phyloP scores from a whole-genome alignment of 2,888 invertebrate species.

The Syrista parreyssii region DNA sequence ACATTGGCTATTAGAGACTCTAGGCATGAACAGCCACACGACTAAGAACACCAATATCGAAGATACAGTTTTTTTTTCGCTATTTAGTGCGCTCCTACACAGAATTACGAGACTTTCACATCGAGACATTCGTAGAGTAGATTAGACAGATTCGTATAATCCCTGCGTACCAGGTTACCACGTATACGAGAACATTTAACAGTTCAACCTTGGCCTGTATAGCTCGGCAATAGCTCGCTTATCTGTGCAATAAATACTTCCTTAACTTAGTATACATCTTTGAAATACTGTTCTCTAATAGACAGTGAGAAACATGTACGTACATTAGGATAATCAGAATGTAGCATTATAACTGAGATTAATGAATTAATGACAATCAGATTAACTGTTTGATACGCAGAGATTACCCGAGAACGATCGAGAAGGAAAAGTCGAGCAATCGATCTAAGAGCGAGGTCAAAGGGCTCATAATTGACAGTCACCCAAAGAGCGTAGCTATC shows the following conservation, averaged over 20 bases:
- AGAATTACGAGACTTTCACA: neutral
- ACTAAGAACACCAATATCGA: neutral
- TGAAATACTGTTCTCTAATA: neutral
- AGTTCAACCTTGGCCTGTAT: neutral
- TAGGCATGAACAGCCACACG: neutral
- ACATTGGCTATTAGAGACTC: neutral
- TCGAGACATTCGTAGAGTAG: neutral
- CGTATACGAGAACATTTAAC: neutral
- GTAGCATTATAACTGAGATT: neutral
- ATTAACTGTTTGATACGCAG: neutral
- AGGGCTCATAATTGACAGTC: constrained; percentile 56
- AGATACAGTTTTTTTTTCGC: neutral
- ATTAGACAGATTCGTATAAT: neutral
- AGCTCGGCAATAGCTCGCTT: neutral
- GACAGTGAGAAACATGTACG: neutral
- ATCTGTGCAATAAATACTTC: neutral
- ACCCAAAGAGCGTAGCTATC: constrained; percentile 45
- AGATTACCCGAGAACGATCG: neutral
- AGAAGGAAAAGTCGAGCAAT: constrained; percentile 2
- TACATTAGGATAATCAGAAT: neutral
- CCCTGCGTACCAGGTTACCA: neutral
- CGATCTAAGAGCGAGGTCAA: constrained; percentile 52
- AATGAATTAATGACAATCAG: neutral
- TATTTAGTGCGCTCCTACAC: neutral
- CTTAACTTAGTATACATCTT: neutral